Percentiles rank a stretch among this genome's conserved stretches.
Conservation (phyloP, 2,888 invertebrate species). For the Polydrusus cervinus region DNA sequence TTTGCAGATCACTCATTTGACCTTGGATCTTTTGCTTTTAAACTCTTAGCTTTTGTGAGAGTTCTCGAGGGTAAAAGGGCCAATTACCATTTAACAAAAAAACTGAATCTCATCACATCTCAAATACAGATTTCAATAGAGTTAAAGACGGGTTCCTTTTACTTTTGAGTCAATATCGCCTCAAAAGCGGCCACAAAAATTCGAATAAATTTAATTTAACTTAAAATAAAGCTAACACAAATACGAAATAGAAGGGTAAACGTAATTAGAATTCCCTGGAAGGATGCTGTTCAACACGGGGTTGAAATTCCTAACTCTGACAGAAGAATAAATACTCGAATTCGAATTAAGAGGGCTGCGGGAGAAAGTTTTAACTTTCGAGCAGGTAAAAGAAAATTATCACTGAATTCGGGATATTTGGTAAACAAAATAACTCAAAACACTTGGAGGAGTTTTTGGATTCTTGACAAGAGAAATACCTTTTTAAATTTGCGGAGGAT, state of each 20-base stretch:
- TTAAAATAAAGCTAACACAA: conserved; percentile 65
- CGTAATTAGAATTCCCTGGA: conserved; percentile 70
- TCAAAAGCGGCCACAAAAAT: conserved; percentile 58
- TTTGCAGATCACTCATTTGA: neutral
- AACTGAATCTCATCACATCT: conserved; percentile 5
- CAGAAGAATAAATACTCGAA: conserved; percentile 68
- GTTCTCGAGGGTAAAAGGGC: neutral
- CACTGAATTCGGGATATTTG: conserved; percentile 49
- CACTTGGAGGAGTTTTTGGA: conserved; percentile 39
- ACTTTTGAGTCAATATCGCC: conserved; percentile 46
- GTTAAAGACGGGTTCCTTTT: conserved; percentile 29
- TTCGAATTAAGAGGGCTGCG: conserved; percentile 63
- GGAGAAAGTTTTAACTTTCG: conserved; percentile 54
- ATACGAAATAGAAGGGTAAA: conserved; percentile 66
- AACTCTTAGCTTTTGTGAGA: neutral
- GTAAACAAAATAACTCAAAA: conserved; percentile 50
- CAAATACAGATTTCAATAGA: conserved; percentile 28
- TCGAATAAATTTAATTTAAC: conserved; percentile 58
- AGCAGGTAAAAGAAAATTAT: conserved; percentile 55
- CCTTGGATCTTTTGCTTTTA: conserved; percentile 2
- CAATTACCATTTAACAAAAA: conserved; percentile 6
- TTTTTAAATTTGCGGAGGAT: neutral
- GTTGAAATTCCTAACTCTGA: conserved; percentile 67
- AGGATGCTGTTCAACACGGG: conserved; percentile 60
- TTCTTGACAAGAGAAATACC: neutral